Conservation (phyloP, 2,797 vertebrate genomes). For the Ciconia nigra region DNA sequence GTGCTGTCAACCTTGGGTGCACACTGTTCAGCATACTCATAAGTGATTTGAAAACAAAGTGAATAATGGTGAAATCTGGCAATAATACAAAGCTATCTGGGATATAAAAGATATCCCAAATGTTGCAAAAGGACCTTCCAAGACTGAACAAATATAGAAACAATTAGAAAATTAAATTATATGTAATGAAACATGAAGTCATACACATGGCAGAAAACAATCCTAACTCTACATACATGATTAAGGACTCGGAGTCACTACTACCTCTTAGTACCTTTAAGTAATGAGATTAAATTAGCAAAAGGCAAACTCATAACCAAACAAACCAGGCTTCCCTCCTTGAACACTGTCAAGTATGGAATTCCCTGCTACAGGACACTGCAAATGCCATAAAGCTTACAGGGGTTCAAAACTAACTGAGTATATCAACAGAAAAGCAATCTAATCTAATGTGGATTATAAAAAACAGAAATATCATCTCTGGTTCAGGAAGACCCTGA, state of each 20-base stretch:
- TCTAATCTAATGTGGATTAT: not conserved
- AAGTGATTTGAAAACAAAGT: not conserved
- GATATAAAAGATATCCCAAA: not conserved
- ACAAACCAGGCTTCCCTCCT: not conserved
- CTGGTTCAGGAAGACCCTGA: not conserved
- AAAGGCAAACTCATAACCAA: not conserved
- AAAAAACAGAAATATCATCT: not conserved
- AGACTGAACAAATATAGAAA: not conserved
- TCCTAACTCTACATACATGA: not conserved
- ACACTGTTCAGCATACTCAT: not conserved
- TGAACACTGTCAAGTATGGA: not conserved
- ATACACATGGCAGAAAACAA: not conserved
- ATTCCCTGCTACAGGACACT: not conserved
- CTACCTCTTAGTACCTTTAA: not conserved
- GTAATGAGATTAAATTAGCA: not conserved
- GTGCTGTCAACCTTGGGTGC: not conserved
- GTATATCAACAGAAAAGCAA: not conserved
- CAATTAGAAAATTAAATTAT: not conserved
- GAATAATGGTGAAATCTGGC: not conserved
- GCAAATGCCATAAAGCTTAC: not conserved
- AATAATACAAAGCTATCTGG: not conserved
- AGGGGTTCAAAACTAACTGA: not conserved
- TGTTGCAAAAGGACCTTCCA: not conserved
- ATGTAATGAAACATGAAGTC: not conserved
- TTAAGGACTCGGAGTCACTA: not conserved